Evolutionary conservation across 2,797 vertebrate species (phyloP), one percentile per base, ranked within the genome.

Genomic region (Eospalax fontanierii): DNA sequence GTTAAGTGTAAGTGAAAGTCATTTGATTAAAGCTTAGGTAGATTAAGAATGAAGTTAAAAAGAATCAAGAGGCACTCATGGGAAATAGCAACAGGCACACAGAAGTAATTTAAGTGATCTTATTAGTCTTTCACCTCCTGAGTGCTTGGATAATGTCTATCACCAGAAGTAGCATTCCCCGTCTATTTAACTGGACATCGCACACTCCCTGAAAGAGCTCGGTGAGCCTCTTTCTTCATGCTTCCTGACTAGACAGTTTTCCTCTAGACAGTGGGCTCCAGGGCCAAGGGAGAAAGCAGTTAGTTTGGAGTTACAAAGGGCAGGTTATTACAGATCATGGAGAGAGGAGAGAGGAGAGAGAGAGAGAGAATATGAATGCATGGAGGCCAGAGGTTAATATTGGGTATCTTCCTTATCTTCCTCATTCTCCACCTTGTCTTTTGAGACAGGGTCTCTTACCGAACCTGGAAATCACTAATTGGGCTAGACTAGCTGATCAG

Each of bases 11-110:
- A 87, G 61, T 28, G 73, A 79, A 94, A 61, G 43, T 14, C 54
- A 16, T 73, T 70, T 94, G 85, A 95, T 95, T 81, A 90, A 96
- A 94, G 81, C 50, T 73, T 74, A 93, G 82, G 76, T 43, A 93
- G 90, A 96, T 90, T 59, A 82, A 87, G 88, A 82, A 73, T 12
- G 9, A 82, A 91, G 85, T 81, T 80, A n/a, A 68, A 87, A 85
- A 84, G 93, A 90, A 93, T 50, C 73, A 78, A 94, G 76, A 91
- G 78, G 35, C 33, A 16, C 89, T 76, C 6, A 0, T 54, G 82
- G 92, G 90, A 92, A 88, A 92, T 18, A 65, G 46, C 3, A 6
- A 78, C 6, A 71, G 54, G 81, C 65, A 84, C 4, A 59, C 59
- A 50, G 50, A 91, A 81, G 68, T 81, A 80, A 96, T 90, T 95